Percentiles rank a stretch among this genome's conserved stretches.
phyloP scores from a whole-genome alignment of 2,888 invertebrate species.

The Volucella inanis region DNA sequence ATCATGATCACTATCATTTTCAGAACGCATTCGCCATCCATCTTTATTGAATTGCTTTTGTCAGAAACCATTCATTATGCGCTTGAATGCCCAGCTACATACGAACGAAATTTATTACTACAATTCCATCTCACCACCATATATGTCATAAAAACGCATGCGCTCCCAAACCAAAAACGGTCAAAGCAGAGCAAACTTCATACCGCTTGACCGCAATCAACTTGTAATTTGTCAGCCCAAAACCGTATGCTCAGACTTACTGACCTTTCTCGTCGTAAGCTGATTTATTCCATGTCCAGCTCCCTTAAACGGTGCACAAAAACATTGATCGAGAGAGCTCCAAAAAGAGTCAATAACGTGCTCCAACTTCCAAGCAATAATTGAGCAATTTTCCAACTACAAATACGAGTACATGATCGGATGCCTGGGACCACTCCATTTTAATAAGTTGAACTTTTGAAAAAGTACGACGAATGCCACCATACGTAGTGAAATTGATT shows the following conservation, averaged over 20 bases:
- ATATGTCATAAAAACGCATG: conserved; percentile 35
- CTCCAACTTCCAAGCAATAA: conserved; percentile 38
- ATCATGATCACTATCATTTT: conserved; percentile 14
- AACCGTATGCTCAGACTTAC: conserved; percentile 12
- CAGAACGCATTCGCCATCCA: conserved; percentile 38
- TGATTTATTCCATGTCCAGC: conserved; percentile 56
- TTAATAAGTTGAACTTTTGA: conserved; percentile 61
- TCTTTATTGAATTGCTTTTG: conserved; percentile 43
- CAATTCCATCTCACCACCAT: conserved; percentile 58
- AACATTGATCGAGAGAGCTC: conserved; percentile 9
- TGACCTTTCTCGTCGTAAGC: conserved; percentile 41
- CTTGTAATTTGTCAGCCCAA: conserved; percentile 68
- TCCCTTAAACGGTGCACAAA: conserved; percentile 49
- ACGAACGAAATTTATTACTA: conserved; percentile 46
- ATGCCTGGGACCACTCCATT: conserved; percentile 3
- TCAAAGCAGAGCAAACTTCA: conserved; percentile 35
- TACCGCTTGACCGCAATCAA: conserved; percentile 49
- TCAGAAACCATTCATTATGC: conserved; percentile 3
- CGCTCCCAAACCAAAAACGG: conserved; percentile 4
- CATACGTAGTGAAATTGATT: conserved; percentile 41
- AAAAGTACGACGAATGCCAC: conserved; percentile 37
- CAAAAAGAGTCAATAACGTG: conserved; percentile 47
- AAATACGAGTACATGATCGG: not conserved
- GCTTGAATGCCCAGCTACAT: conserved; percentile 29
- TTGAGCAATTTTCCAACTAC: conserved; percentile 62